Evolutionary conservation across 1,140 invertebrate species (phyloP), one percentile per base, ranked within the genome.

Genomic region (Idris sp.): DNA sequence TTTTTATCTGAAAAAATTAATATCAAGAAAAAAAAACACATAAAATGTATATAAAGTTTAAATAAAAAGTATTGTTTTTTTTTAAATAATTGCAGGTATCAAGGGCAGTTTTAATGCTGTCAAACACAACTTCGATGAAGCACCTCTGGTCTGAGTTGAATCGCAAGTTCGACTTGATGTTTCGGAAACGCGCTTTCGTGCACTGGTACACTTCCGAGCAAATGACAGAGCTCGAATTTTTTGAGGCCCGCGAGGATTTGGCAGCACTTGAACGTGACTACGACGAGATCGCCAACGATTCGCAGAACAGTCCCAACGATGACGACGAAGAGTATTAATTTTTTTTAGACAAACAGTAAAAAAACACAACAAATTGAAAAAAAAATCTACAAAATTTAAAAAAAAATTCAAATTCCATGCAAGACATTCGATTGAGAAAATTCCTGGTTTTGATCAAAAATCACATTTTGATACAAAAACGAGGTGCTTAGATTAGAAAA

Each of bases 181-280:
- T 35, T 36, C 59, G 62, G 87, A 87, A 94, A 84, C 88, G 92
- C 79, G 91, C 93, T 19, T 91, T 94, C 82, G 92, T 93, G 0
- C 92, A 93, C 80, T 94, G 92, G 92, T 94, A 93, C 81, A 90
- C 92, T 0, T 87, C 92, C 4, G 93, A 95, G 83, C 92, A 93
- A 73, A 93, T 93, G 92, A 92, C 92, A 78, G 91, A 95, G 87
- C 92, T 91, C 41, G 94, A 95, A 83, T 96, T 96, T 88, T 91
- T 90, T 2, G 95, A 96, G 78, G 94, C 95, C 3, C 91, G 95
- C 81, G 93, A 95, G 79, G 92, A 95, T 87, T 83, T 94, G 46
- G 92, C 92, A 0, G 90, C 91, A 2, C 84, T 93, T 1, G 91
- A 93, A 81, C 89, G 89, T 33, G 92, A 93, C 79, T 93, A 93